Base-by-base conservation (phyloP, 2,888 invertebrate genomes). In the Phymatocera aterrima region DNA sequence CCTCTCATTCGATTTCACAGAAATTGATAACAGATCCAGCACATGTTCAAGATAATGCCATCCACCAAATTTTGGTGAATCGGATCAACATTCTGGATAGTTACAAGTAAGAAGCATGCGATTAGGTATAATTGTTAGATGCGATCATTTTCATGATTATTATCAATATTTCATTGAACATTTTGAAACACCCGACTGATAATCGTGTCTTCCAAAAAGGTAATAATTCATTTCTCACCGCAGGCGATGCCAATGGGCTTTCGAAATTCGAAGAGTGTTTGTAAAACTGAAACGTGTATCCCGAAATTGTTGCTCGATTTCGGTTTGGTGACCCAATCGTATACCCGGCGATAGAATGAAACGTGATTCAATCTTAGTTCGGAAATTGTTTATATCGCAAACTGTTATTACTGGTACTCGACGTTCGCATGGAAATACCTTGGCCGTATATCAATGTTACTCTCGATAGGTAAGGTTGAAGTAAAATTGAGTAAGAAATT, bases 371-470 rank as follows among this genome's bases (percentile, higher is more conserved):
- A 72, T 72, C 18, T 40, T n/a, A 48, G 31, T 18, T 31, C 21
- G 31, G 51, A 72, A 72, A 51, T 72, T 72, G 72, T 72, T 48
- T 54, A 51, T 54, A 51, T 54, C 51, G 31, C 72, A 51, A 72
- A 72, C 72, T 51, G 51, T 72, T 72, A 54, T 72, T 72, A 72
- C 40, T 31, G 72, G 72, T 40, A 72, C 72, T 72, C 72, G 51
- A 54, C n/a, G 34, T 34, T 40, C 34, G 72, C 51, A 34, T 10
- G 51, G 34, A 54, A 72, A 72, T 51, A 51, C 72, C 51, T 46
- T 18, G 18, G 72, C 48, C 72, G 31, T 48, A 51, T 72, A 21
- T 54, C 72, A 48, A 4, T 18, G 51, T 43, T 28, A 28, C 43
- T 46, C 68, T 28, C 68, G 46, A 24, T 15, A 24, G 24, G n/a